Base-by-base conservation (phyloP, 2,888 invertebrate species). In the Ganaspis brasiliensis region DNA sequence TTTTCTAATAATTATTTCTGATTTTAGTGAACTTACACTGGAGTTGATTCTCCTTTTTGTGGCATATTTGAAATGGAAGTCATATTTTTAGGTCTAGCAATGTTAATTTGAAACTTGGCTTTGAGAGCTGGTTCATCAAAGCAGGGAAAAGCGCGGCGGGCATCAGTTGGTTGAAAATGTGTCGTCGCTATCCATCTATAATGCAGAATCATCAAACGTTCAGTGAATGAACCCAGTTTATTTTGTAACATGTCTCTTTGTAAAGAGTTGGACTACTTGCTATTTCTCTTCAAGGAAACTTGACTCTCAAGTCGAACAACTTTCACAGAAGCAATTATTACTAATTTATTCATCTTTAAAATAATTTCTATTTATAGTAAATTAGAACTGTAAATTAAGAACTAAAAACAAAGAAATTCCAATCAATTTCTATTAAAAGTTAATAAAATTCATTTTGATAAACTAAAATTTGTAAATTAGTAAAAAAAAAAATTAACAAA, bases 61-160 rank as follows among this genome's bases (percentile, higher is more conserved):
- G 86, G 86, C 89, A 88, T 89, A 57, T 90, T 90, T 73, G 89
- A 88, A 0, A 86, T 75, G 0, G 82, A 40, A 4, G 75, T 74
- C 6, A 83, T 84, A 63, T 83, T 85, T 35, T 85, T 67, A 0
- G 67, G 67, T 16, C 67, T 40, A 3, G 67, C 80, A 12, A 90
- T 87, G 49, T 85, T 79, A 16, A 90, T 82, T 1, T 70, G 78
- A 37, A 89, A 90, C 0, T 12, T 79, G 3, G 90, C 88, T 79
- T 90, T 90, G 56, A 85, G 87, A 0, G 82, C 77, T 10, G 90
- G 67, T 49, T 82, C 93, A 92, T 83, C 93, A 93, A 94, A 21
- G 77, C 82, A 1, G 84, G 83, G 87, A 93, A 94, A 80, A 88
- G 86, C 1, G 87, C 78, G 14, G 70, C 84, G 12, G 92, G 93